Evolutionary conservation across 2,888 invertebrate species (phyloP), one percentile per base, ranked within the genome.

Genomic region (Ferrisia virgata): DNA sequence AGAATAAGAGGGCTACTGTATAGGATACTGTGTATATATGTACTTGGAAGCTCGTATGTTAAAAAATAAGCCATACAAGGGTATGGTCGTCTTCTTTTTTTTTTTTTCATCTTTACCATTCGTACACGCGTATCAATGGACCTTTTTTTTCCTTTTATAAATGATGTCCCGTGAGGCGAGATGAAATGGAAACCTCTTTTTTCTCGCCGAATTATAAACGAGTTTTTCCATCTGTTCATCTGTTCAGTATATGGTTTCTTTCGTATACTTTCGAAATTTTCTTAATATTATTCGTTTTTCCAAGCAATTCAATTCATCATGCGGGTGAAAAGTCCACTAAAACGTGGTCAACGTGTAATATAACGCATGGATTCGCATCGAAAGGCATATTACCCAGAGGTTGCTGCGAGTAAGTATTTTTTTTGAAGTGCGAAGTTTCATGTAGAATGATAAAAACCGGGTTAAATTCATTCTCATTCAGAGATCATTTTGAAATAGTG

Each of bases 111-210:
- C n/a, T 80, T 53, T 79, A 53, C 53, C 22, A 53, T 18, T 53
- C 53, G 22, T 22, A 22, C 53, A 53, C 72, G 22, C 72, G 36
- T 76, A 76, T 69, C 69, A 69, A 69, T 76, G 36, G 72, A 76
- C 72, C 72, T 36, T 76, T 36, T 69, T 69, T 33, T 76, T 36
- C 13, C 33, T 36, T 76, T 76, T 76, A 80, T 80, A 80, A 80
- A 80, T 80, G 43, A 80, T 80, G 80, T 80, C 80, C 80, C 80
- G 80, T 43, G 80, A 80, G 80, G 80, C 80, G 80, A 53, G 72
- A 76, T 31, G 80, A 80, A 80, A 80, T 80, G 80, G 33, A 47
- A 80, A 80, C 80, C 53, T 80, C 40, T 47, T 76, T 76, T 76
- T 79, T 79, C 40, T 47, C 47, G 53, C 47, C 31, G 80, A 80